These are phyloP conservation scores for Bos taurus DNA, from an alignment of 2,113 vertebrate genomes.

Conservation along the genomic window DNA sequence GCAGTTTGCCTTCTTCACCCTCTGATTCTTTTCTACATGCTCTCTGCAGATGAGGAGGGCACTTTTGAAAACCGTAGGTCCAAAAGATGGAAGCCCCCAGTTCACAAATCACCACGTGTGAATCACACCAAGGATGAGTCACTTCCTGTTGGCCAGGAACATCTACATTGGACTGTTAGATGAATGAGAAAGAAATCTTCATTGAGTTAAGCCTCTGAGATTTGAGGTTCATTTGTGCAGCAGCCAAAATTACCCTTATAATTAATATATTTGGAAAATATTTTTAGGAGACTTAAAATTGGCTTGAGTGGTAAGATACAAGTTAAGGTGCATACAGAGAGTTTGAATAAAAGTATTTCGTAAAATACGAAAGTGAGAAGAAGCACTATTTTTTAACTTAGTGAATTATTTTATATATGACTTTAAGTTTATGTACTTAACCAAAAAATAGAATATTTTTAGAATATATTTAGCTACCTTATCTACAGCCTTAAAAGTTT, in stretches of 20 bases:
- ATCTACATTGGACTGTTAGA: neutral
- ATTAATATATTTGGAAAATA: neutral
- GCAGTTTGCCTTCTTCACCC: neutral
- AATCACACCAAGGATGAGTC: neutral
- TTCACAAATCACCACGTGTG: neutral
- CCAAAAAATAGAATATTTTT: neutral
- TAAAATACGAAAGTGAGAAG: neutral
- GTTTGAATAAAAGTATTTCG: neutral
- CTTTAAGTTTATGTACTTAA: conserved; percentile 13
- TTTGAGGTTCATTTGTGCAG: neutral
- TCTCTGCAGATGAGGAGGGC: neutral
- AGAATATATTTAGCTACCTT: neutral
- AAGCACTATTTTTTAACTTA: neutral
- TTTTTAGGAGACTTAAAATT: neutral
- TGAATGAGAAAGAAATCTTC: neutral
- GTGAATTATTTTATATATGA: neutral
- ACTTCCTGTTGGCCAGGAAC: neutral
- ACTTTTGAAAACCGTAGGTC: neutral
- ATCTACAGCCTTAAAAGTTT: neutral
- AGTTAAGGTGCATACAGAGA: neutral
- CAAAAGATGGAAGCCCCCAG: neutral
- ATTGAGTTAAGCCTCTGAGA: neutral
- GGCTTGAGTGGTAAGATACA: neutral
- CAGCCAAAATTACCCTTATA: neutral
- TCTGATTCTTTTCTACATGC: neutral